Evolutionary conservation across 2,797 vertebrate genomes (phyloP), one percentile per base, ranked within the genome.

Genomic region (Zenarchopterus dispar): DNA sequence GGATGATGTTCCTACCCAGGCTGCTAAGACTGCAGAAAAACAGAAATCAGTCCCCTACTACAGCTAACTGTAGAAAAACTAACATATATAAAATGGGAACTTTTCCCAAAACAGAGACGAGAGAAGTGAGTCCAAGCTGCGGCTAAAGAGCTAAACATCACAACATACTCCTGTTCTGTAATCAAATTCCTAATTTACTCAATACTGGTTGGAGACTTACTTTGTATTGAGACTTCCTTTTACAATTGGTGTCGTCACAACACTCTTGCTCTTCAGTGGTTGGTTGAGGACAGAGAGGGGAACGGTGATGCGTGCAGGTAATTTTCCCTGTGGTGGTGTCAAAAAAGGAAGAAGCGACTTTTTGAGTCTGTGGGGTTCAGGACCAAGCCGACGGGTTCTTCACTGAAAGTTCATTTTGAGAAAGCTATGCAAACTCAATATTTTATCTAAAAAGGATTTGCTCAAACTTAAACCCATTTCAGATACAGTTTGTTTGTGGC

Each of bases 1-100:
- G 93, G 85, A 99, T 99, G 80, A 99, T 99, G 70, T 99, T 99
- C 56, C 98, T 93, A n/a, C 98, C 97, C 69, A 99, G 85, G 42
- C 94, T 96, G 58, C 97, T 92, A 70, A 99, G 93, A 78, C 97
- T 99, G 80, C 46, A 64, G 16, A 43, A 9, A 24, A 56, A 6
- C 22, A 8, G 24, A 33, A 13, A 22, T 56, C 3, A 65, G 16
- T 51, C 7, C n/a, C 26, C 0, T 16, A 45, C 26, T 10, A 5
- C 5, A 51, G 28, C 0, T 24, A 15, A 26, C 19, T 36, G 8
- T 9, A 28, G 11, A 51, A 31, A 19, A 22, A 21, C 46, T 4
- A 66, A 45, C 17, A 45, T 4, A 11, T 43, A 0, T 1, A 18
- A 55, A 57, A 51, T 2, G 8, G 23, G 36, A 5, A 33, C 15